These are phyloP conservation scores for Drosophila sproati DNA, from an alignment of 1,140 invertebrate genomes.

Conservation along the genomic window DNA sequence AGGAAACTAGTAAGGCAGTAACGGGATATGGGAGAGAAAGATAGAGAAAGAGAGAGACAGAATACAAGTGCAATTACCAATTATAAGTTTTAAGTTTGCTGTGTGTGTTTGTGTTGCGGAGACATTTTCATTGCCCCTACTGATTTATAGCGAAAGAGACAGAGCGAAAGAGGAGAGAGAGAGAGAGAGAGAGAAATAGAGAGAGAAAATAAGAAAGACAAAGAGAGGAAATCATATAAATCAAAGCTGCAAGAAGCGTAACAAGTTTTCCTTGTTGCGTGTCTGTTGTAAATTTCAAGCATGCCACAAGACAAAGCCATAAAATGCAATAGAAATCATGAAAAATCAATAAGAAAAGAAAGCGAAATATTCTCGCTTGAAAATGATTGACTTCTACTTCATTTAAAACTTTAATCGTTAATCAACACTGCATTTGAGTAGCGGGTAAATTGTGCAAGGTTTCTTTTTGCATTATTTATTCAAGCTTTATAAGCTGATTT, in stretches of 20 bases:
- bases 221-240: constrained; percentile 20
- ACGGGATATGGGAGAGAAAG: background rate
- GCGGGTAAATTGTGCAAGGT: background rate
- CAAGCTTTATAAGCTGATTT: background rate
- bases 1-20: background rate
- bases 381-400: no score
- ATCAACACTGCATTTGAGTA: no score
- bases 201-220: no score
- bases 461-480: background rate
- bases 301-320: constrained; percentile 18
- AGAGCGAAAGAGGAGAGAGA: background rate
- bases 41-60: no score
- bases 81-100: constrained; percentile 60
- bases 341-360: constrained; percentile 7
- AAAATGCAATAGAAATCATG: constrained; percentile 7
- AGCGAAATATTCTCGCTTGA: background rate
- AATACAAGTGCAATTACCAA: constrained; percentile 69
- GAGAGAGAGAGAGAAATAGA: background rate
- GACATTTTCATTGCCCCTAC: constrained; percentile 67
- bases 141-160: constrained; percentile 55
- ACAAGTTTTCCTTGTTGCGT: constrained; percentile 35
- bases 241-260: constrained; percentile 35
- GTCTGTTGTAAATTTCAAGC: constrained; percentile 24
- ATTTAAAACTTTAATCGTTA: no score
- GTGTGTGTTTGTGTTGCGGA: constrained; percentile 39